These are phyloP conservation scores for Sycophila texana DNA, from an alignment of 2,888 invertebrate species.

Conservation along the genomic window DNA sequence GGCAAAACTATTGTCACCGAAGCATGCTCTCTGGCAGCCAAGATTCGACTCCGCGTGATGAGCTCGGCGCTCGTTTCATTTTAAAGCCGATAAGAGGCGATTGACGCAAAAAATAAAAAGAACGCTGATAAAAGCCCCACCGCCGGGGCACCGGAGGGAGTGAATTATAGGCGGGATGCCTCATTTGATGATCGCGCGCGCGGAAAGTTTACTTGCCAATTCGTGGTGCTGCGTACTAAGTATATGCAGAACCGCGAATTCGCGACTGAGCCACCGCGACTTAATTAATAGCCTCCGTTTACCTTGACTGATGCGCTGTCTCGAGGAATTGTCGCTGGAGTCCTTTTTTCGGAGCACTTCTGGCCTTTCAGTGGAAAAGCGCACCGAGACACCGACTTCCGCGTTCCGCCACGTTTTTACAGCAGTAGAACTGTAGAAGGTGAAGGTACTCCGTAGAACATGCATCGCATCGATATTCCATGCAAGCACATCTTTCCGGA, in stretches of 20 bases:
- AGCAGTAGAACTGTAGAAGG: conserved; percentile 4
- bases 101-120: not conserved
- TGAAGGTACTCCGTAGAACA: not conserved
- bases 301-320: conserved; percentile 5
- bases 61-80: not conserved
- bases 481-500: not conserved
- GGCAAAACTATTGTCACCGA: conserved; percentile 30
- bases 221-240: not conserved
- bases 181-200: conserved; percentile 10
- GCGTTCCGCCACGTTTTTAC: conserved; percentile 44
- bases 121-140: conserved; percentile 3
- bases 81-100: conserved; percentile 15
- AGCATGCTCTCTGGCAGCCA: conserved; percentile 9
- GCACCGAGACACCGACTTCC: conserved; percentile 17
- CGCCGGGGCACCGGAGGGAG: not conserved
- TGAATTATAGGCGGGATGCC: conserved; percentile 18
- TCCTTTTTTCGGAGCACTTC: not conserved
- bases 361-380: conserved; percentile 5
- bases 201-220: conserved; percentile 15
- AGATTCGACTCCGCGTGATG: not conserved
- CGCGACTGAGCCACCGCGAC: not conserved
- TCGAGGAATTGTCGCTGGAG: not conserved
- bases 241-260: not conserved
- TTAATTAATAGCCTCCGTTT: not conserved
- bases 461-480: not conserved